Percentiles rank a stretch among this genome's conserved stretches.
Conservation (phyloP, 2,113 vertebrate species). For the Odobenus rosmarus region DNA sequence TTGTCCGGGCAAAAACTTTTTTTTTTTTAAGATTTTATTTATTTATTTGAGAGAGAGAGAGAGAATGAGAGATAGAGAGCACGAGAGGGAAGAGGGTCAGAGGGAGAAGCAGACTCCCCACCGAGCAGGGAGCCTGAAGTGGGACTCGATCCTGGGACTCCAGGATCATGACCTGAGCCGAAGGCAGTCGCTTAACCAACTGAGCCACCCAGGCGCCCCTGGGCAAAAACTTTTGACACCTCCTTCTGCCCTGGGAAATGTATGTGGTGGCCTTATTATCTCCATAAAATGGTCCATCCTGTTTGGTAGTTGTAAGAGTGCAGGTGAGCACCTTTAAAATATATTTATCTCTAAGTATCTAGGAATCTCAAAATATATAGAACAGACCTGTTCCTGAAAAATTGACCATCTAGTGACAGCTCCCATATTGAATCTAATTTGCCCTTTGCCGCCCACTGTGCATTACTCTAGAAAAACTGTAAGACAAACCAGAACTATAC, state of each 20-base stretch:
- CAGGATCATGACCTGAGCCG: too few relatives aligned
- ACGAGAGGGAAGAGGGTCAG: too few relatives aligned
- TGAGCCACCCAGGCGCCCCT: too few relatives aligned
- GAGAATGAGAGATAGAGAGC: too few relatives aligned
- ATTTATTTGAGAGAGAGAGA: too few relatives aligned
- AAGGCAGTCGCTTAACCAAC: too few relatives aligned
- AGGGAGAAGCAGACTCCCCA: too few relatives aligned
- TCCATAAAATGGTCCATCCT: not conserved
- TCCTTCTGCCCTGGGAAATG: not conserved
- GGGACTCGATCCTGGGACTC: too few relatives aligned
- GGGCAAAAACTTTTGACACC: not conserved
- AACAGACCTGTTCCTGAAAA: constrained; percentile 13
- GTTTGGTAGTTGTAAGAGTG: not conserved
- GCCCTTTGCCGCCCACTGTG: not conserved
- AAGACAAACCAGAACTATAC: not conserved
- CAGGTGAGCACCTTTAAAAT: not conserved
- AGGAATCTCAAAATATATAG: not conserved
- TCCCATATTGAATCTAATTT: not conserved
- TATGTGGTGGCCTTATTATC: not conserved
- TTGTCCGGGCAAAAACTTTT: too few relatives aligned
- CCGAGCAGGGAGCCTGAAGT: too few relatives aligned
- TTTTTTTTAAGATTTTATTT: too few relatives aligned
- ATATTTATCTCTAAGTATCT: not conserved
- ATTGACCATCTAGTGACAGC: not conserved
- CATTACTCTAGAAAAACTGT: not conserved